Percentiles rank a stretch among this genome's conserved stretches.
These are phyloP conservation scores for Atopsyche davidsoni DNA, from an alignment of 1,140 invertebrate species.

Conservation along the genomic window DNA sequence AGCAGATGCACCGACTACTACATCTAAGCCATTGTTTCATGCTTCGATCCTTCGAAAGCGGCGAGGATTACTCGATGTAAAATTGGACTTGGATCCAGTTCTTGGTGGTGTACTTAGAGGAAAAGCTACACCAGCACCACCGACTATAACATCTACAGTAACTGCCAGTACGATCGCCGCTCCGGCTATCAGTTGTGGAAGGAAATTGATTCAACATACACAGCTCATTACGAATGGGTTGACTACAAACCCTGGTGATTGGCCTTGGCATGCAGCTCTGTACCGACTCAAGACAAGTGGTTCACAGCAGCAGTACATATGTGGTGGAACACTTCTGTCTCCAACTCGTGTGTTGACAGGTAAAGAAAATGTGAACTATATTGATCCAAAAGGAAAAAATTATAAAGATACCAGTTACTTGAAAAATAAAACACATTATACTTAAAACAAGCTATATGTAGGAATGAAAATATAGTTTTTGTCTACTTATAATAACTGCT, in stretches of 20 bases:
- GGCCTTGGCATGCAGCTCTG: conserved; percentile 84
- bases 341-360: conserved; percentile 41
- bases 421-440: too few relatives aligned
- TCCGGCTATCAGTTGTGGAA: conserved; percentile 35
- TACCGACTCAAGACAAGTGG: conserved; percentile 61
- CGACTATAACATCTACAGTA: background rate
- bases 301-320: conserved; percentile 35
- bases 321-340: conserved; percentile 44
- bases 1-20: background rate
- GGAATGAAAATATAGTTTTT: background rate
- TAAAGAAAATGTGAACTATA: too few relatives aligned
- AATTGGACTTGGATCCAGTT: background rate
- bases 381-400: too few relatives aligned
- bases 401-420: too few relatives aligned
- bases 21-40: conserved; percentile 7
- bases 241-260: conserved; percentile 60
- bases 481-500: too few relatives aligned
- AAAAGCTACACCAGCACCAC: background rate
- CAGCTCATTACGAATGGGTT: conserved; percentile 38
- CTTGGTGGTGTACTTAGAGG: background rate
- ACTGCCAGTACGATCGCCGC: background rate
- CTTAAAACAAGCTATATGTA: too few relatives aligned
- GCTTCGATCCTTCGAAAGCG: too few relatives aligned
- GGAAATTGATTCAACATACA: conserved; percentile 36
- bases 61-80: conserved; percentile 3